Percentiles rank a stretch among this genome's conserved stretches.
Conservation (phyloP, 2,888 invertebrate species). For the Drosophila phalerata region DNA sequence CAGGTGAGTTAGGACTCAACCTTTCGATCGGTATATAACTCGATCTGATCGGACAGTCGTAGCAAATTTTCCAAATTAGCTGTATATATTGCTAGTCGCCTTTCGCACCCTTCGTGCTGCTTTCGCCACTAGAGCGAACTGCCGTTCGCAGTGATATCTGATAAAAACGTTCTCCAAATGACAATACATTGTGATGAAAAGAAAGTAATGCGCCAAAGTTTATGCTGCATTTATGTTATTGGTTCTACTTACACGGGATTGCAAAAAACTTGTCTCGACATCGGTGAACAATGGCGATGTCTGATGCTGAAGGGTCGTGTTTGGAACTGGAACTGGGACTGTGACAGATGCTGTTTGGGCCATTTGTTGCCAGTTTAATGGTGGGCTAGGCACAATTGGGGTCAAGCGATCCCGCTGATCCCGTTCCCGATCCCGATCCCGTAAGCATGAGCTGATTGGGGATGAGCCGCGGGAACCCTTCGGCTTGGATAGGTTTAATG, state of each 20-base stretch:
- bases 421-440: conserved; percentile 35
- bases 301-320: conserved; percentile 82
- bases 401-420: conserved; percentile 46
- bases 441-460: conserved; percentile 65
- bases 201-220: too few relatives aligned
- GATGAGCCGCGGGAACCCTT: conserved; percentile 88
- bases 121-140: too few relatives aligned
- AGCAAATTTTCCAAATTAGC: too few relatives aligned
- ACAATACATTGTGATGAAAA: too few relatives aligned
- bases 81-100: too few relatives aligned
- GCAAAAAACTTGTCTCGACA: conserved; percentile 86
- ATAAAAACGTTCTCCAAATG: too few relatives aligned
- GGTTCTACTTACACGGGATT: conserved; percentile 53
- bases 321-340: conserved; percentile 45
- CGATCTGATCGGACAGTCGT: too few relatives aligned
- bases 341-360: conserved; percentile 54
- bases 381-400: conserved; percentile 55
- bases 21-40: too few relatives aligned
- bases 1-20: too few relatives aligned
- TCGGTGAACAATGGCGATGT: conserved; percentile 87
- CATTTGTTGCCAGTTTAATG: conserved; percentile 63
- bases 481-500: conserved; percentile 95
- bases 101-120: too few relatives aligned
- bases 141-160: too few relatives aligned
- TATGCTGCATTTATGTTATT: too few relatives aligned